Conservation (phyloP, 2,113 vertebrate genomes). For the Acrocephalus kingi region DNA sequence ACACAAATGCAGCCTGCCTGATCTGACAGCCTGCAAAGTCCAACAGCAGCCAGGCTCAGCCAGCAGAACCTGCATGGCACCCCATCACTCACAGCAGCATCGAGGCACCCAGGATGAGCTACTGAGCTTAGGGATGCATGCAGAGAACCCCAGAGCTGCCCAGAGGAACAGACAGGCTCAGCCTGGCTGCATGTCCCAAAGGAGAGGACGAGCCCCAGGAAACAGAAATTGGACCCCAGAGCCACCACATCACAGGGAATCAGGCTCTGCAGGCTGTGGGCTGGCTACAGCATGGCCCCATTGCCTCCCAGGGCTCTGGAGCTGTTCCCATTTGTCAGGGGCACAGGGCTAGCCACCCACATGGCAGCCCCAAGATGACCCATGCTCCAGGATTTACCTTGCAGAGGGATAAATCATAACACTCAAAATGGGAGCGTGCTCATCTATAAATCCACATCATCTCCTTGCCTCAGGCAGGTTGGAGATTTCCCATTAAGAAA, state of each 20-base stretch:
- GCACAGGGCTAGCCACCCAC: background rate
- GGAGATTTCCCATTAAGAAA: background rate
- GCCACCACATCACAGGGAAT: background rate
- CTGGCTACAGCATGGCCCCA: background rate
- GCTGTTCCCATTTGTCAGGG: rapidly evolving
- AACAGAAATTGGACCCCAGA: background rate
- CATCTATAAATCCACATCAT: background rate
- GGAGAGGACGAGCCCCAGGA: background rate
- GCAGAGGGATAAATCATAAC: background rate
- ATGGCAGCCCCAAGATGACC: background rate
- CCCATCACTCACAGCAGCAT: rapidly evolving
- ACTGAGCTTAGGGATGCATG: background rate
- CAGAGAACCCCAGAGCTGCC: background rate
- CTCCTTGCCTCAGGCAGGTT: background rate
- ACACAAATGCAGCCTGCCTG: background rate
- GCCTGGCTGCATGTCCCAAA: background rate
- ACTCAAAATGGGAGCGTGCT: background rate
- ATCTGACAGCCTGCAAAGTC: background rate
- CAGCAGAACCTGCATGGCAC: background rate
- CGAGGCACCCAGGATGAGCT: rapidly evolving
- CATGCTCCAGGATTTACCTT: background rate
- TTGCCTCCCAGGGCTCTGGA: background rate
- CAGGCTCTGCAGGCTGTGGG: rapidly evolving
- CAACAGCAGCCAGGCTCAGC: background rate
- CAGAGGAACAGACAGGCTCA: background rate